phyloP scores from a whole-genome alignment of 2,888 invertebrate species.

The Timema cristinae region DNA sequence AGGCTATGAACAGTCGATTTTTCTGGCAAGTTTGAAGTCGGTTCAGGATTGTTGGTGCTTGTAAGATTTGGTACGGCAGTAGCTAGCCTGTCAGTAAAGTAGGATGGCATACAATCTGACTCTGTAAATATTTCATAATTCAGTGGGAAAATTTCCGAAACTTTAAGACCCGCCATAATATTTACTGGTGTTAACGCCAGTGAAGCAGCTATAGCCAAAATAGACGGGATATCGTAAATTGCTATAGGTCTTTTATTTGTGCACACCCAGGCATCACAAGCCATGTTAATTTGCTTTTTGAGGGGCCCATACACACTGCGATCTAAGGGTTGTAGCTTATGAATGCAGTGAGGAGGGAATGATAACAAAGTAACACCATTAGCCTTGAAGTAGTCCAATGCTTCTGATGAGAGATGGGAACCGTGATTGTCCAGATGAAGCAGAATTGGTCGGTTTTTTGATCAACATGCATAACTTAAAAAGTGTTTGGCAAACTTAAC shows the following conservation, averaged over 20 bases:
- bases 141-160: slow-evolving; percentile 11
- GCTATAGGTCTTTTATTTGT: slow-evolving; percentile 3
- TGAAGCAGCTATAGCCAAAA: slow-evolving; percentile 17
- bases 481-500: slow-evolving; percentile 10
- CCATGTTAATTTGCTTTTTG: slow-evolving; percentile 7
- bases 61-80: not conserved
- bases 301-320: slow-evolving; percentile 12
- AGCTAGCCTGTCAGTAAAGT: slow-evolving; percentile 17
- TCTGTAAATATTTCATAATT: slow-evolving; percentile 15
- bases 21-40: no score
- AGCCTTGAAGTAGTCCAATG: slow-evolving; percentile 15
- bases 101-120: slow-evolving; percentile 10
- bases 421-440: not conserved
- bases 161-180: slow-evolving; percentile 16
- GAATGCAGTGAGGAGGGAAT: slow-evolving; percentile 18
- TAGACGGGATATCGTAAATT: slow-evolving; percentile 18
- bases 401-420: slow-evolving; percentile 12
- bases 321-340: slow-evolving; percentile 16
- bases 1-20: no score
- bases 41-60: no score
- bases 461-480: not conserved
- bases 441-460: not conserved
- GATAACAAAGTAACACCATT: slow-evolving; percentile 15
- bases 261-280: slow-evolving; percentile 14
- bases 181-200: slow-evolving; percentile 11